These are phyloP conservation scores for Lycopodina hypogea DNA, from an alignment of 37 sponge, comb jelly and placozoan species.

Conservation along the genomic window DNA sequence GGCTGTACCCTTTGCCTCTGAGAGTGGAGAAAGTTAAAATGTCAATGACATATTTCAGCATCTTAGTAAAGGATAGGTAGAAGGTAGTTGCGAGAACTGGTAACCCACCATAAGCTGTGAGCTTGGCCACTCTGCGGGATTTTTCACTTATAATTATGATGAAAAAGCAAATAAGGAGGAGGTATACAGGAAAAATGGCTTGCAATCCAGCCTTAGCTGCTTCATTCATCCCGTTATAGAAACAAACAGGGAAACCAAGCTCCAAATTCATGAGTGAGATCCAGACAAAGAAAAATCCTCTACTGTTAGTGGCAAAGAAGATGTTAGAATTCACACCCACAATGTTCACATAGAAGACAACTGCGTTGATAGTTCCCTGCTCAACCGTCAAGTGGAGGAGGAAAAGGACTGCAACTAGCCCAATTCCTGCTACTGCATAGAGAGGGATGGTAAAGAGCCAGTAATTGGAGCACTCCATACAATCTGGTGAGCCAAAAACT, in stretches of 20 bases:
- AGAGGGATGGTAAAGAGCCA: conserved; percentile 34
- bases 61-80: conserved; percentile 47
- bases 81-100: conserved; percentile 48
- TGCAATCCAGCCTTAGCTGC: conserved; percentile 39
- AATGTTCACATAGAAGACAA: conserved; percentile 61
- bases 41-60: conserved; percentile 32
- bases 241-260: conserved; percentile 58
- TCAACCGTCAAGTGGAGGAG: conserved; percentile 46
- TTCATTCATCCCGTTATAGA: conserved; percentile 68
- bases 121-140: conserved; percentile 2
- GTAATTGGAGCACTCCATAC: conserved; percentile 38
- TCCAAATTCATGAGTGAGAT: conserved; percentile 56
- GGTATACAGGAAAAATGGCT: conserved; percentile 59
- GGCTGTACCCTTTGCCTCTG: not conserved
- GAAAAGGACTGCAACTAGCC: conserved; percentile 37
- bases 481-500: conserved; percentile 41
- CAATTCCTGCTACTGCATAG: conserved; percentile 30
- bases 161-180: conserved; percentile 26
- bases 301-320: not conserved
- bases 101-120: not conserved
- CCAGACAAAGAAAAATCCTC: conserved; percentile 28
- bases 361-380: conserved; percentile 44
- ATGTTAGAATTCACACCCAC: conserved; percentile 26
- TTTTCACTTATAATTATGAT: conserved; percentile 24
- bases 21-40: conserved; percentile 22